A percentile compares a stretch with the other conserved stretches of the same genome.
Conservation (phyloP, 2,797 vertebrate genomes). For the Borostomias antarcticus region DNA sequence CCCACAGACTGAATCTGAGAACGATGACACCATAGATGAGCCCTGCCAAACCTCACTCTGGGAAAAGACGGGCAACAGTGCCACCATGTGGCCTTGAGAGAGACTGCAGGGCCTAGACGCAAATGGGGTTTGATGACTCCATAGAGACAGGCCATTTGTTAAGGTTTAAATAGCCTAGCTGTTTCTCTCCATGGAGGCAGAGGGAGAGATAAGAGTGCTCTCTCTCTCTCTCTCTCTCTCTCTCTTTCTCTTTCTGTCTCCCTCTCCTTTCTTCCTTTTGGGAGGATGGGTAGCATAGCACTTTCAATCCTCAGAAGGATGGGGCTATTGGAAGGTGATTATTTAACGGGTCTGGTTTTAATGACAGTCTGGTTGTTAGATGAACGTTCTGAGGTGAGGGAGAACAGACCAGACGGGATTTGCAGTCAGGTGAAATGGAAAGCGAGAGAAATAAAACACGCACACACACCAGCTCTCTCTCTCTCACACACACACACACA, state of each 20-base stretch:
- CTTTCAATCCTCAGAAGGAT: neutral
- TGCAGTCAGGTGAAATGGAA: conserved; percentile 5
- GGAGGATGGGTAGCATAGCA: neutral
- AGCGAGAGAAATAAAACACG: no score
- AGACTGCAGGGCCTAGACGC: conserved; percentile 18
- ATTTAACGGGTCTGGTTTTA: conserved; percentile 6
- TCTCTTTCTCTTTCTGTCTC: neutral
- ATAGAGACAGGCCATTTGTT: neutral
- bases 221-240: neutral
- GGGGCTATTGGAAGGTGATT: conserved; percentile 9
- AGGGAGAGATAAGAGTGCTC: neutral
- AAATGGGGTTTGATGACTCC: neutral
- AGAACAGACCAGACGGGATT: conserved; percentile 19
- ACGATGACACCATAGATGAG: conserved; percentile 13
- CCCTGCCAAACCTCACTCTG: neutral
- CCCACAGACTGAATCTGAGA: conserved; percentile 16
- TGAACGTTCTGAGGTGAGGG: conserved; percentile 15
- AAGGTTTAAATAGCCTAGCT: conserved; percentile 3
- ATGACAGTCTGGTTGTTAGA: conserved; percentile 25
- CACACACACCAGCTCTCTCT: no score
- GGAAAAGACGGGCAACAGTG: conserved; percentile 63
- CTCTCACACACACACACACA: no score
- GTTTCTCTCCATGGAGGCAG: neutral
- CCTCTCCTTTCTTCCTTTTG: neutral
- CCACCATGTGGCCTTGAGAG: conserved; percentile 72